Conservation (phyloP, 2,888 invertebrate genomes). For the Rutpela maculata region DNA sequence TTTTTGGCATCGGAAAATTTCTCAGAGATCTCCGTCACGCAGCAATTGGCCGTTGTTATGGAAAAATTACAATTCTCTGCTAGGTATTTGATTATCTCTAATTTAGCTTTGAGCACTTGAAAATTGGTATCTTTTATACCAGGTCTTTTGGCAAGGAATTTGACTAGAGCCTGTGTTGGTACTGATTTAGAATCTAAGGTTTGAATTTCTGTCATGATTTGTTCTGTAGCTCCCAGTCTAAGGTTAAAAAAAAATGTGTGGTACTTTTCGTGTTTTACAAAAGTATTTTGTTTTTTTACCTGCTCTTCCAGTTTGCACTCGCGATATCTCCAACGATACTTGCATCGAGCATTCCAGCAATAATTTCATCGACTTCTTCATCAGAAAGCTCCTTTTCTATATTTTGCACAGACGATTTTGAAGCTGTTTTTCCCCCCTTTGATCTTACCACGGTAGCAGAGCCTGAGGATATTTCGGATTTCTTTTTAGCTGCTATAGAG, state of each 20-base stretch:
- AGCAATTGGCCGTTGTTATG: constrained; percentile 83
- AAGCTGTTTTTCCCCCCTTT: constrained; percentile 58
- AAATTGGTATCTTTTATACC: constrained; percentile 94
- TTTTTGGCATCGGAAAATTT: constrained; percentile 92
- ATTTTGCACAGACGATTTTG: constrained; percentile 60
- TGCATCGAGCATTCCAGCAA: constrained; percentile 79
- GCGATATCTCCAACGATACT: constrained; percentile 81
- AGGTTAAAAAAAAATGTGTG: constrained; percentile 23
- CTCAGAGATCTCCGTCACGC: constrained; percentile 87
- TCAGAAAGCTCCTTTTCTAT: constrained; percentile 82
- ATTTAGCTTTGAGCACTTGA: constrained; percentile 88
- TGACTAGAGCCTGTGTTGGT: constrained; percentile 85
- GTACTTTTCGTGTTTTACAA: neutral
- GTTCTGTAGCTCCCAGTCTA: constrained; percentile 85
- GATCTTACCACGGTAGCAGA: constrained; percentile 63
- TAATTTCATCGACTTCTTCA: constrained; percentile 87
- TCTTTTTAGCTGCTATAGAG: constrained; percentile 56
- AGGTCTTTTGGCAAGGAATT: constrained; percentile 87
- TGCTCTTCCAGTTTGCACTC: constrained; percentile 90
- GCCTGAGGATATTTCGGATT: constrained; percentile 61
- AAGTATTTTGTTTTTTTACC: constrained; percentile 57
- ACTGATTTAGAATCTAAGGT: constrained; percentile 80
- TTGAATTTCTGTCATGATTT: constrained; percentile 79
- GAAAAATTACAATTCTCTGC: constrained; percentile 86
- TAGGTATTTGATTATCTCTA: constrained; percentile 87